Evolutionary conservation across 2,888 invertebrate genomes (phyloP).

Genomic region (Xylocampa areola): DNA sequence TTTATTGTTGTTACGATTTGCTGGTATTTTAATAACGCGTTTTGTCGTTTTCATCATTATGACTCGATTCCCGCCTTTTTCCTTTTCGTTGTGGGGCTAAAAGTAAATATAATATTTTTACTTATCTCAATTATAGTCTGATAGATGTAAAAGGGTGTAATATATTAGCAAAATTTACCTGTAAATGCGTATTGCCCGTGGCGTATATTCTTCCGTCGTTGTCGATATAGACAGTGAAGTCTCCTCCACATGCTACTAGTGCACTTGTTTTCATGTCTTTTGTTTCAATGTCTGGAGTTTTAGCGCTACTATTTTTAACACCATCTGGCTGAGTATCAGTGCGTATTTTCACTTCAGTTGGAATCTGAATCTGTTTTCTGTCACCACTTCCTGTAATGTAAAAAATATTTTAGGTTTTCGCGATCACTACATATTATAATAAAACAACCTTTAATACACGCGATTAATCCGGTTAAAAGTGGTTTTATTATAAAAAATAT

Average conservation of each 20-base stretch:
- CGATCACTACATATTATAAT: not conserved
- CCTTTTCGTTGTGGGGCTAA: constrained; percentile 89
- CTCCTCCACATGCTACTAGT: constrained; percentile 92
- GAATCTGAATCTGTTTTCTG: constrained; percentile 89
- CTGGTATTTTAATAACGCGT: constrained; percentile 92
- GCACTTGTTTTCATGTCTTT: constrained; percentile 69
- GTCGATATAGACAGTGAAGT: constrained; percentile 93
- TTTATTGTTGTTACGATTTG: constrained; percentile 77
- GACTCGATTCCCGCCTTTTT: constrained; percentile 89
- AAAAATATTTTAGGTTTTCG: not conserved
- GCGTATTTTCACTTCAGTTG: constrained; percentile 87
- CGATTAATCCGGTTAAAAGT: no score
- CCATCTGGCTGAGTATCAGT: constrained; percentile 72
- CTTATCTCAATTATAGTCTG: no score
- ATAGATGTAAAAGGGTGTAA: not conserved
- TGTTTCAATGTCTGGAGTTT: constrained; percentile 69
- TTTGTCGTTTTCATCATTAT: constrained; percentile 93
- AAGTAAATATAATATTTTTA: constrained; percentile 70
- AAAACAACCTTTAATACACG: not conserved
- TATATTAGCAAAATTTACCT: constrained; percentile 63
- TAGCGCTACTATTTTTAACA: constrained; percentile 62
- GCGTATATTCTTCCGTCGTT: constrained; percentile 92
- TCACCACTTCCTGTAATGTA: constrained; percentile 89
- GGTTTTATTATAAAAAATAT: no score
- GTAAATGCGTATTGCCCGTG: constrained; percentile 92